Conservation (phyloP, 2,888 invertebrate genomes). For the Apamea anceps region DNA sequence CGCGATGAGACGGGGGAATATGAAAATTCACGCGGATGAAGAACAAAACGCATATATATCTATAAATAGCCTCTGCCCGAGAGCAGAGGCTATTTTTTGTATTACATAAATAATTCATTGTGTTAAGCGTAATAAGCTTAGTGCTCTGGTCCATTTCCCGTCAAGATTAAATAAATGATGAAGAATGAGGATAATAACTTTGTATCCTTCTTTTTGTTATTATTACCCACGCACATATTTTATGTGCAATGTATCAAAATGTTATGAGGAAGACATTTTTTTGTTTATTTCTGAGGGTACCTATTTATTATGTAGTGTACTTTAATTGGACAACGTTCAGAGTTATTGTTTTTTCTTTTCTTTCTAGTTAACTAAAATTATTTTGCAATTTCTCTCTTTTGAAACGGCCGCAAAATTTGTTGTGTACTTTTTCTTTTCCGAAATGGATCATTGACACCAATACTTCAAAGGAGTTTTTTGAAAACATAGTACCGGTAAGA, state of each 20-base stretch:
- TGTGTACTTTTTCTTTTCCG: not conserved
- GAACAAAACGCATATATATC: no score
- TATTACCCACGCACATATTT: conserved; percentile 8
- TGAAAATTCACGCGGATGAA: no score
- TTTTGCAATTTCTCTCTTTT: not conserved
- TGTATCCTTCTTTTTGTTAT: not conserved
- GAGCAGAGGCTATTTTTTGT: not conserved
- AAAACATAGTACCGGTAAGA: no score
- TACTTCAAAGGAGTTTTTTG: not conserved
- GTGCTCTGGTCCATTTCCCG: not conserved
- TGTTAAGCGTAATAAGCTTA: not conserved
- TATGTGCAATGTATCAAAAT: conserved; percentile 33
- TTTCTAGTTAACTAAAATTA: not conserved
- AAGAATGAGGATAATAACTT: conserved; percentile 25
- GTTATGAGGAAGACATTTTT: not conserved
- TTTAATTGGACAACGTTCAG: not conserved
- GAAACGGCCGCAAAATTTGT: not conserved
- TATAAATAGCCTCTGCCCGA: no score
- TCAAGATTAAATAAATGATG: conserved; percentile 26
- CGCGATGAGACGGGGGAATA: not conserved
- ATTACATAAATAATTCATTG: not conserved
- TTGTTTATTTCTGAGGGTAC: conserved; percentile 25
- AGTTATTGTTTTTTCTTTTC: not conserved
- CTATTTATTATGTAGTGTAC: not conserved
- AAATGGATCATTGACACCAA: not conserved